Conservation (phyloP, 2,888 invertebrate genomes). For the Synergus laeviventris region DNA sequence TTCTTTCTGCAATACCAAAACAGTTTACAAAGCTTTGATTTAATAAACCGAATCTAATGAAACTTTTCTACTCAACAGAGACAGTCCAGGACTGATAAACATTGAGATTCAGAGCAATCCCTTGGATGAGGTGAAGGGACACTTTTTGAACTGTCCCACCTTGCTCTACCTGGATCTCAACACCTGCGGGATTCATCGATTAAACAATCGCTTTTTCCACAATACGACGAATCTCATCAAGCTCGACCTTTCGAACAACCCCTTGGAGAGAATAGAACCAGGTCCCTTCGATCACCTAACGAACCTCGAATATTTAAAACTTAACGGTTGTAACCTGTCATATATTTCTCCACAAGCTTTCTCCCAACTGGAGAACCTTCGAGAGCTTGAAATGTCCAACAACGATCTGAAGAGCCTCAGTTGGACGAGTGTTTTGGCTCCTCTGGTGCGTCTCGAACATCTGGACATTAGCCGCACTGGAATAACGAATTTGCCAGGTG, state of each 20-base stretch:
- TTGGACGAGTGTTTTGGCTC: slow-evolving; percentile 81
- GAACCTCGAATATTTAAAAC: slow-evolving; percentile 82
- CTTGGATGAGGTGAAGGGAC: slow-evolving; percentile 80
- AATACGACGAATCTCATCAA: slow-evolving; percentile 82
- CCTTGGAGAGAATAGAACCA: slow-evolving; percentile 79
- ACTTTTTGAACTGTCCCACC: slow-evolving; percentile 82
- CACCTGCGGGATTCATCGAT: slow-evolving; percentile 79
- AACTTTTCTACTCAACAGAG: slow-evolving; percentile 76
- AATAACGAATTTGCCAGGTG: slow-evolving; percentile 80
- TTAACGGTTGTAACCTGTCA: slow-evolving; percentile 82
- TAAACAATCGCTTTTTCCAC: slow-evolving; percentile 82
- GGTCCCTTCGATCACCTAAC: slow-evolving; percentile 81
- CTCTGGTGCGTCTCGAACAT: slow-evolving; percentile 80
- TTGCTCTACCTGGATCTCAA: slow-evolving; percentile 84
- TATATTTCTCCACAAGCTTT: slow-evolving; percentile 80
- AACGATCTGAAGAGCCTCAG: slow-evolving; percentile 79
- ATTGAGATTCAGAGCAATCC: slow-evolving; percentile 85
- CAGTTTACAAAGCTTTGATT: not conserved
- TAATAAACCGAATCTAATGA: not conserved
- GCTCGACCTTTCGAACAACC: slow-evolving; percentile 85
- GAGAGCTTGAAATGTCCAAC: slow-evolving; percentile 81
- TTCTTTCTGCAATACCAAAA: not conserved
- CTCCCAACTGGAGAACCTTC: slow-evolving; percentile 79
- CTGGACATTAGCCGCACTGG: slow-evolving; percentile 81
- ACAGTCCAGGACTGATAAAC: slow-evolving; percentile 83